Evolutionary conservation across 1,140 invertebrate genomes (phyloP), one percentile per base, ranked within the genome.

Genomic region (Brachionus manjavacas): DNA sequence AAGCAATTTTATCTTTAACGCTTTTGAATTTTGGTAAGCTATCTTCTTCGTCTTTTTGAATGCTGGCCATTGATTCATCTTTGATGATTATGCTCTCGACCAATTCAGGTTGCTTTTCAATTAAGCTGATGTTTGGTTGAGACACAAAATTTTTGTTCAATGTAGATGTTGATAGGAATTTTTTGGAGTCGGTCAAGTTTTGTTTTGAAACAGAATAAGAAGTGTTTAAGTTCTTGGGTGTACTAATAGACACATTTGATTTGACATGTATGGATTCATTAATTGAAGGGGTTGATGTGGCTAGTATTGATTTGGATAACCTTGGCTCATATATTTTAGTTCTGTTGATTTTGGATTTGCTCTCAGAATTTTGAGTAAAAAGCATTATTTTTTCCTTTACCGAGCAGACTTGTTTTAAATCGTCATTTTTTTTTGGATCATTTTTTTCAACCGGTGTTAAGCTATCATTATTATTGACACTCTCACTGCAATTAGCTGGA

Each of bases 371-470:
- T 49, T 76, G 39, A 12, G 72, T 76, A 76, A 76, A 76, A 43
- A 76, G 23, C 72, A 76, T 76, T 49, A 76, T 76, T 52, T 76
- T 76, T 12, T 76, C 72, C 28, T 76, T 76, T 9, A 76, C 72
- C 25, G 72, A 76, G 4, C 41, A 76, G 3, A 23, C 28, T 20
- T 76, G 39, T 12, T 46, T 76, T 25, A 49, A 28, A 49, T 76
- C 16, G 28, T 52, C 9, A 49, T 46, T 11, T 46, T 20, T 41
- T 41, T 74, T 49, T 23, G 72, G 23, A 25, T 28, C 9, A 49
- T 11, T 46, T 49, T 49, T 28, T 25, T 25, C 72, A 7, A 9
- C 12, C 28, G 41, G 2, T 49, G 20, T 3, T 28, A 35, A 7
- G 11, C 11, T 11, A 28, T 31, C 28, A 4, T 76, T n/a, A 14